Evolutionary conservation across 2,888 invertebrate genomes (phyloP), one percentile per base, ranked within the genome.

Genomic region (Cantharis flavilabris): DNA sequence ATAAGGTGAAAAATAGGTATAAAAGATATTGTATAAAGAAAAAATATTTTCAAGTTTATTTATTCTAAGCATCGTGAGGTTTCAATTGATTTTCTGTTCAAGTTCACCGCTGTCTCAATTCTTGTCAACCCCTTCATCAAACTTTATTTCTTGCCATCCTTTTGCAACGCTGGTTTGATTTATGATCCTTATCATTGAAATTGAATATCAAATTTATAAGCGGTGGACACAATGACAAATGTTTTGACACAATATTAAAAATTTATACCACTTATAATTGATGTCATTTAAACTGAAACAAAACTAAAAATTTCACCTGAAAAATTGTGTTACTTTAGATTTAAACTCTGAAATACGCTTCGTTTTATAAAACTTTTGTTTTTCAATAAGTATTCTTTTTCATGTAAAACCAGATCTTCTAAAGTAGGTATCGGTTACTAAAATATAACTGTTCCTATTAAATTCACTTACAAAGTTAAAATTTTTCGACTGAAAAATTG

Each of bases 51-150:
- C 67, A 67, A 14, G 65, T 23, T 71, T 75, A 75, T 75, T 75
- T 75, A 75, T 75, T 73, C 71, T 77, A 75, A 67, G 65, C 71
- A 67, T 70, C 75, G 75, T 76, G 72, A 63, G 67, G 67, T 69
- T 75, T 69, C 69, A 62, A 71, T 71, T 70, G 74, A 77, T 77
- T 74, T 74, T 74, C 69, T 77, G 70, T 74, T 74, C 33, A 72
- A 69, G 72, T 70, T 69, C 75, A 62, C 71, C 69, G 71, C 75
- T 72, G 76, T 72, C 76, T 76, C 72, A 72, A 72, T 76, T 76
- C 76, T 69, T 69, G 76, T 72, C 76, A 76, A 72, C 70, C 72
- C 76, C 67, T 76, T 76, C 76, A 76, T 76, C 76, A 76, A 72
- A 72, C 76, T 69, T 72, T 72, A 72, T 72, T 70, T 72, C 76